Evolutionary conservation across 2,888 invertebrate genomes (phyloP).

Genomic region (Lasioglossum malachurum): DNA sequence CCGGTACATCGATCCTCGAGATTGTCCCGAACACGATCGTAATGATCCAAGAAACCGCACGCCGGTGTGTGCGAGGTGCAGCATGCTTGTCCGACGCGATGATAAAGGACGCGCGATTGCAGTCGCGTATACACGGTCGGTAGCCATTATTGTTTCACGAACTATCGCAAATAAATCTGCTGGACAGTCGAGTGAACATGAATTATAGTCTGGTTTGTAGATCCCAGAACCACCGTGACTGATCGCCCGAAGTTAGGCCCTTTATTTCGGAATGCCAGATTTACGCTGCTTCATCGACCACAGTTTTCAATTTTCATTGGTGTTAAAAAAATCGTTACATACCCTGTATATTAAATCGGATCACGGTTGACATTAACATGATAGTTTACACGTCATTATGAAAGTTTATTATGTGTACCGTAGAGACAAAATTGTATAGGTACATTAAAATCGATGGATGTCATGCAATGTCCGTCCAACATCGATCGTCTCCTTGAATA

Average conservation of each 20-base stretch:
- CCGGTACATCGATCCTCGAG: slow-evolving; percentile 64
- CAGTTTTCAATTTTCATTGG: neutral
- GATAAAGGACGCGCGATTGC: slow-evolving; percentile 62
- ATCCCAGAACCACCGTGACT: slow-evolving; percentile 24
- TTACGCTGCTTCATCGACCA: neutral
- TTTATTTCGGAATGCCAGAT: slow-evolving; percentile 17
- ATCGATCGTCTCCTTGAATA: neutral
- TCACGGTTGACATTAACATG: too few species aligned
- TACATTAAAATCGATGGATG: too few species aligned
- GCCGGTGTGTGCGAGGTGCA: slow-evolving; percentile 45
- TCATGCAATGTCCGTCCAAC: too few species aligned
- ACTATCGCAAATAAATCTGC: slow-evolving; percentile 70
- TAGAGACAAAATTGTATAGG: too few species aligned
- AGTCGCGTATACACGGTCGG: slow-evolving; percentile 55
- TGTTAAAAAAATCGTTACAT: neutral
- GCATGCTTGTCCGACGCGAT: slow-evolving; percentile 61
- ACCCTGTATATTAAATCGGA: too few species aligned
- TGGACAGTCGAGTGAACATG: slow-evolving; percentile 71
- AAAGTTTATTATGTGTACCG: too few species aligned
- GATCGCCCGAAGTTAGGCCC: neutral
- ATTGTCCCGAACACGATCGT: slow-evolving; percentile 63
- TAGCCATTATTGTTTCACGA: slow-evolving; percentile 70
- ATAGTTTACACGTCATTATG: too few species aligned
- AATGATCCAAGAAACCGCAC: slow-evolving; percentile 61
- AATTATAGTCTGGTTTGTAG: slow-evolving; percentile 62